Evolutionary conservation across 2,797 vertebrate species (phyloP).

Genomic region (Tympanoctomys barrerae): DNA sequence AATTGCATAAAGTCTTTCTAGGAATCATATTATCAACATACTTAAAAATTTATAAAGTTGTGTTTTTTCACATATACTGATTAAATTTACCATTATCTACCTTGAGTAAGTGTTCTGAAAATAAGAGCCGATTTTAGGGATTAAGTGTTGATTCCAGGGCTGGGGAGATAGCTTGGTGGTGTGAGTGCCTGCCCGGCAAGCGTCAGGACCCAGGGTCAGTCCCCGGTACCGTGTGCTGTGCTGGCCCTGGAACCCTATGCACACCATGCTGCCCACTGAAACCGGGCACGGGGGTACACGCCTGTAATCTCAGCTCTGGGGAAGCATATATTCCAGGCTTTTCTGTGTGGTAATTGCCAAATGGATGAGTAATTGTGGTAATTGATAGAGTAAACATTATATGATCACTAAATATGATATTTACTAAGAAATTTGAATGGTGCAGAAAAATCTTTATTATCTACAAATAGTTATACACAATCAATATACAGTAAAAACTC

Average conservation of each 20-base stretch:
- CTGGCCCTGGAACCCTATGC: too few relatives aligned
- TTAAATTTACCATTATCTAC: neutral
- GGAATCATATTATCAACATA: neutral
- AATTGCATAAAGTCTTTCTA: neutral
- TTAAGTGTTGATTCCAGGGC: neutral
- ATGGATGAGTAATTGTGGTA: neutral
- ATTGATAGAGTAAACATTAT: neutral
- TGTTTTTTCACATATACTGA: neutral
- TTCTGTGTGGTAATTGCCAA: neutral
- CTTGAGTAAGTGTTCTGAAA: conserved; percentile 1
- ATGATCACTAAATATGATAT: neutral
- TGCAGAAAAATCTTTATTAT: conserved; percentile 8
- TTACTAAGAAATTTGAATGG: conserved; percentile 28
- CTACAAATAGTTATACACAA: neutral
- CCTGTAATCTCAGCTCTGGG: too few relatives aligned
- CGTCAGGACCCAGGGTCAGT: too few relatives aligned
- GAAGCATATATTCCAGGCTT: neutral
- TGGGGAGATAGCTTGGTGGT: too few relatives aligned
- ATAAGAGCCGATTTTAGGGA: neutral
- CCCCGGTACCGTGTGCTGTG: too few relatives aligned
- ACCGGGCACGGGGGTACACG: too few relatives aligned
- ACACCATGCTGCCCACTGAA: too few relatives aligned
- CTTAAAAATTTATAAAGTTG: neutral
- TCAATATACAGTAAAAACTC: conserved; percentile 12
- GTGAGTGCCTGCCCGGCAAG: too few relatives aligned